phyloP scores from a whole-genome alignment of 2,113 vertebrate genomes.

The Campylorhamphus procurvoides region DNA sequence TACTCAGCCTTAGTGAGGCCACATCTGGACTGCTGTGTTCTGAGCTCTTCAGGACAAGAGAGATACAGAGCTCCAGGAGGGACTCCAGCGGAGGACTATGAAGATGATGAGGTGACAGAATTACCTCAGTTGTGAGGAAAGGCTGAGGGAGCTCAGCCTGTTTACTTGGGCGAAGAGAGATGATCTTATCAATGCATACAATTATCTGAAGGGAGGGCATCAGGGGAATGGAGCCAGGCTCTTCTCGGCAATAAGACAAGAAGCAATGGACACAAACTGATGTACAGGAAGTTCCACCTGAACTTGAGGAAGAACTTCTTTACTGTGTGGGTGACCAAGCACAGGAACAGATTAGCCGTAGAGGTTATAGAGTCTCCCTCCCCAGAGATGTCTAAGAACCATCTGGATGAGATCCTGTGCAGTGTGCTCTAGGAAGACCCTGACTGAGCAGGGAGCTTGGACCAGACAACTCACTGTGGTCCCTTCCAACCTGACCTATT shows the following conservation, averaged over 20 bases:
- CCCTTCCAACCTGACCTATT: background rate
- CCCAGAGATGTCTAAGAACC: background rate
- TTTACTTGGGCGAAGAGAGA: background rate
- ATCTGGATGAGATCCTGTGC: background rate
- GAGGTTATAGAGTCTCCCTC: background rate
- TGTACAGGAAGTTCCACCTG: background rate
- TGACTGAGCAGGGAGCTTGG: background rate
- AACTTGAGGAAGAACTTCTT: background rate
- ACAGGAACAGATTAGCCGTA: background rate
- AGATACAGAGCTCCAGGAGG: accelerated
- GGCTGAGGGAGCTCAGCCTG: background rate
- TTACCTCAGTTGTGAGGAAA: background rate
- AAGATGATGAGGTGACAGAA: background rate
- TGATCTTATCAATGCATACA: background rate
- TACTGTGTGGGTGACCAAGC: background rate
- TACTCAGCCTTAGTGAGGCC: background rate
- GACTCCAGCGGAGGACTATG: background rate
- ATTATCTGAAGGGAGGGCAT: background rate
- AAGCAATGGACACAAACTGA: background rate
- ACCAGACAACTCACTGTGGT: background rate
- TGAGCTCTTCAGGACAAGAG: background rate
- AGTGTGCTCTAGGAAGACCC: background rate
- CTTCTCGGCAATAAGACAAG: background rate
- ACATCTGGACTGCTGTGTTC: background rate
- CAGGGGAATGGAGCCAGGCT: background rate